Percentiles rank a stretch among this genome's conserved stretches.
phyloP scores from a whole-genome alignment of 2,797 vertebrate genomes.

The Pantherophis alleghaniensis region DNA sequence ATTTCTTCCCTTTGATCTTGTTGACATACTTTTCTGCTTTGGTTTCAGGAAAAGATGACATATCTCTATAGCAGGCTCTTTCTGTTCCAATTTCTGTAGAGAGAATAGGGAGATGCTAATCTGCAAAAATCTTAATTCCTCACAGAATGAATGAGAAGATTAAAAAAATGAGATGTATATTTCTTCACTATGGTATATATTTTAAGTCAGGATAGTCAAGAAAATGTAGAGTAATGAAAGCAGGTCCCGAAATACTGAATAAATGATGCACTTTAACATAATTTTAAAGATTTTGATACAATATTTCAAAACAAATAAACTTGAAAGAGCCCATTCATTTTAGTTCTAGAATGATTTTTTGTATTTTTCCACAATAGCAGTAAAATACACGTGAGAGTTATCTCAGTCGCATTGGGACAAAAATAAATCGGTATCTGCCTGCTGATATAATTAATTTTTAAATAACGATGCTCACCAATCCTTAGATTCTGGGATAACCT shows the following conservation, averaged over 20 bases:
- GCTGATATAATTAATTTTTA: not conserved
- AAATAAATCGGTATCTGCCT: not conserved
- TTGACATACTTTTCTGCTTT: slow-evolving; percentile 98
- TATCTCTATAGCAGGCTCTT: slow-evolving; percentile 94
- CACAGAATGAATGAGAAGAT: not conserved
- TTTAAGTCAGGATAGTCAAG: too few relatives aligned
- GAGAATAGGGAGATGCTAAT: not conserved
- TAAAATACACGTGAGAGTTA: not conserved
- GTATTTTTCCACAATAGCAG: not conserved
- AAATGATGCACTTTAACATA: not conserved
- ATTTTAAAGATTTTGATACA: not conserved
- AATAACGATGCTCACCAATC: not conserved
- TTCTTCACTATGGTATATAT: not conserved
- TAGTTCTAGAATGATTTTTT: not conserved
- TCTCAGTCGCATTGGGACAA: not conserved
- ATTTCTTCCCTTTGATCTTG: slow-evolving; percentile 94
- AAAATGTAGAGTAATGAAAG: not conserved
- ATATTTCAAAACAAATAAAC: not conserved
- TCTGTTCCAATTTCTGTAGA: slow-evolving; percentile 92
- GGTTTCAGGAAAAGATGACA: slow-evolving; percentile 98
- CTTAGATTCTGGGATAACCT: not conserved
- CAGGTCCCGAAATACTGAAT: not conserved
- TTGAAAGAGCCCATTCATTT: not conserved
- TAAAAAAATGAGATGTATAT: not conserved
- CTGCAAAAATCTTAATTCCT: not conserved